These are phyloP conservation scores for Scytalopus superciliaris DNA, from an alignment of 2,113 vertebrate species.

Conservation along the genomic window DNA sequence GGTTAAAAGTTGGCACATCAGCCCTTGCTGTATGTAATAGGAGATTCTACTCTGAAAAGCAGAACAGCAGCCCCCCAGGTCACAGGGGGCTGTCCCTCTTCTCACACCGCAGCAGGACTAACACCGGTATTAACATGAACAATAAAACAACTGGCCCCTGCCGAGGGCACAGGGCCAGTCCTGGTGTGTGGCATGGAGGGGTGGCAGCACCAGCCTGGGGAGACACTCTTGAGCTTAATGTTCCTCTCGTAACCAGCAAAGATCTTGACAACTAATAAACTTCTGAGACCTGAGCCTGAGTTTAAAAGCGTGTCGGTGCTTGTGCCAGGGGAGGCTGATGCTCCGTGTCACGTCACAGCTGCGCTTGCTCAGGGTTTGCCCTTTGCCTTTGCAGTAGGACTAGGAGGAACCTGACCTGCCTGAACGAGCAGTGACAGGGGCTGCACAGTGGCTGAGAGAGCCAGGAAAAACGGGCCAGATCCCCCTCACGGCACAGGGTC, in stretches of 20 bases:
- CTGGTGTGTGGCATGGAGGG: accelerated
- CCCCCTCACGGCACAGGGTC: accelerated
- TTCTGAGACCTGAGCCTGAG: neutral
- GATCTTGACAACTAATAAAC: neutral
- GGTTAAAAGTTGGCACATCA: accelerated
- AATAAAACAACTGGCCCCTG: accelerated
- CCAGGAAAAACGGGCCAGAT: accelerated
- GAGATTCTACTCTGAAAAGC: neutral
- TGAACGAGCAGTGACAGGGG: accelerated
- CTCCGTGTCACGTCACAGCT: accelerated
- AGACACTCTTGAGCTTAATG: neutral
- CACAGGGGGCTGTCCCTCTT: accelerated
- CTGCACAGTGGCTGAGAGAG: neutral
- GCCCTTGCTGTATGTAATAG: neutral
- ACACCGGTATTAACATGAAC: accelerated
- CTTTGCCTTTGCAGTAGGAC: neutral
- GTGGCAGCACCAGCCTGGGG: accelerated
- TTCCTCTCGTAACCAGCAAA: neutral
- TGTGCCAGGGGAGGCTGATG: accelerated
- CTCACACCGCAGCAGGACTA: accelerated
- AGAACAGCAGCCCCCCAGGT: neutral
- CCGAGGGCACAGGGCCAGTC: neutral
- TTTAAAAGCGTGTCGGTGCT: neutral
- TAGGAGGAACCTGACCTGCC: neutral
- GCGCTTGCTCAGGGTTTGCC: accelerated